Evolutionary conservation across 1,140 invertebrate species (phyloP).

Genomic region (Papilio polyxenes): DNA sequence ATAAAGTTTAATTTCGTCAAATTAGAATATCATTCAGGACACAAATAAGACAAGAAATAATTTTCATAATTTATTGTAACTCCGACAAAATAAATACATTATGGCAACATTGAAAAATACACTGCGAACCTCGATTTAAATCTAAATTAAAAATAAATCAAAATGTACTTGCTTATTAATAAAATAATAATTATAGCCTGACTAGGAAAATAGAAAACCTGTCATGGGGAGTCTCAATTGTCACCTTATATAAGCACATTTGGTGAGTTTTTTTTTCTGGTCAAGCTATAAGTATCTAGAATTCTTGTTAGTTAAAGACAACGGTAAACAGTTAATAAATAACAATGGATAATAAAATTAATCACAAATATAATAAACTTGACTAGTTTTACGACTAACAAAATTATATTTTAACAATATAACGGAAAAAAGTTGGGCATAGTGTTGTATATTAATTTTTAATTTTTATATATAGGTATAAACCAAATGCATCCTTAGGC

Average conservation of each 20-base stretch:
- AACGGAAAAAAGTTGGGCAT: not conserved
- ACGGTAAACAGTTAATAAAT: constrained; percentile 34
- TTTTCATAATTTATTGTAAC: constrained; percentile 37
- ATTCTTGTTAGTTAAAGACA: constrained; percentile 30
- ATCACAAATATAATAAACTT: constrained; percentile 47
- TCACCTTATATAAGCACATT: too few species aligned
- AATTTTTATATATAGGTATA: too few species aligned
- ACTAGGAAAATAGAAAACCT: not conserved
- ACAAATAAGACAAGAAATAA: not conserved
- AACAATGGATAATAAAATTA: constrained; percentile 41
- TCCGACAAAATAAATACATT: constrained; percentile 37
- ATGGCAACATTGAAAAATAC: constrained; percentile 32
- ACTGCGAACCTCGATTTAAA: not conserved
- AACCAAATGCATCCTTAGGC: constrained; percentile 7
- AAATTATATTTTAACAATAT: constrained; percentile 14
- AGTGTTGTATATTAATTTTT: not conserved
- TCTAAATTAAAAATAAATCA: constrained; percentile 10
- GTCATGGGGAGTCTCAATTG: too few species aligned
- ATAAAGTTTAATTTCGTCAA: too few species aligned
- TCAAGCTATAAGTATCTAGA: not conserved
- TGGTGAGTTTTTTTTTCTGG: too few species aligned
- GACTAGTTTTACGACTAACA: constrained; percentile 44
- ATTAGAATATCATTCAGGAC: not conserved
- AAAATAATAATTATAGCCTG: not conserved
- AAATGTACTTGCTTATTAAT: not conserved